These are phyloP conservation scores for Patella depressa DNA, from an alignment of 2,888 invertebrate genomes.

Conservation along the genomic window DNA sequence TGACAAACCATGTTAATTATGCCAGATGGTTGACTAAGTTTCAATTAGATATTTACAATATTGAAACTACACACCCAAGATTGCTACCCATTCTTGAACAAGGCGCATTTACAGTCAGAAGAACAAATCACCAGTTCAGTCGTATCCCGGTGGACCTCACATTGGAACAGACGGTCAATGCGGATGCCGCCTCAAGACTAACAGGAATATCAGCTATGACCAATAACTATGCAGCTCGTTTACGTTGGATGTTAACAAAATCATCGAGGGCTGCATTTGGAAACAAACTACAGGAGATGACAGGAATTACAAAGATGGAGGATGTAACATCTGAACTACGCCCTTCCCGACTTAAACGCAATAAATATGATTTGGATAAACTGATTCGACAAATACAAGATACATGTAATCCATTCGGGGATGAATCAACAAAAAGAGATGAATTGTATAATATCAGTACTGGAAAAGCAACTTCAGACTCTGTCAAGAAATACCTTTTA, in stretches of 20 bases:
- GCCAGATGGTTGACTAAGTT: constrained; percentile 40
- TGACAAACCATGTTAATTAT: constrained; percentile 36
- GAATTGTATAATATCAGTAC: background rate
- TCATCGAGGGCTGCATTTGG: background rate
- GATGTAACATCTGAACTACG: background rate
- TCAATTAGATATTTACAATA: constrained; percentile 37
- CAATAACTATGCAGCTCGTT: background rate
- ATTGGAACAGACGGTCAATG: constrained; percentile 6
- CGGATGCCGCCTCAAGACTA: background rate
- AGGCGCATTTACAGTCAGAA: background rate
- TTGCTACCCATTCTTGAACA: background rate
- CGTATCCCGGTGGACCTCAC: background rate
- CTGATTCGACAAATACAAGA: background rate
- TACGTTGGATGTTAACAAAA: background rate
- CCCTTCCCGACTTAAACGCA: background rate
- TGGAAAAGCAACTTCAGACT: background rate
- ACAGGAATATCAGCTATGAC: background rate
- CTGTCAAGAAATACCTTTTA: background rate
- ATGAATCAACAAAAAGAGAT: background rate
- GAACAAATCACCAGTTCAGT: background rate
- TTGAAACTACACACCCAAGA: constrained; percentile 11
- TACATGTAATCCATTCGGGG: background rate
- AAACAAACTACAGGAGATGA: background rate
- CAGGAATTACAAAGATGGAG: background rate
- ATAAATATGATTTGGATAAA: background rate